Percentiles rank a stretch among this genome's conserved stretches.
These are phyloP conservation scores for Spatula versicolor DNA, from an alignment of 2,797 vertebrate genomes.

Conservation along the genomic window DNA sequence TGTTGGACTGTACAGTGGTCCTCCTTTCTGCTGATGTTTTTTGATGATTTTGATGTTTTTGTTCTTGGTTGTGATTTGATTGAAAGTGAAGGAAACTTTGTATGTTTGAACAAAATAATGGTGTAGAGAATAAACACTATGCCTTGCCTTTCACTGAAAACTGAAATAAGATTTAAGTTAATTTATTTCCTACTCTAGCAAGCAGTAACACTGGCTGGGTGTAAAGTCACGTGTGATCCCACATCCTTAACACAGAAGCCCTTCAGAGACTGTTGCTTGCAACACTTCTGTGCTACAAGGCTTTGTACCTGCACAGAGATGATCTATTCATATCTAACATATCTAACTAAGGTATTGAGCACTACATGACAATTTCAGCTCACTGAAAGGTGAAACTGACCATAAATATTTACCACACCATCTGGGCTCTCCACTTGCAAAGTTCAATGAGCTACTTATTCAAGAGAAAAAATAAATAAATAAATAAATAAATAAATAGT, in stretches of 20 bases:
- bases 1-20: not conserved
- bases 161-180: not conserved
- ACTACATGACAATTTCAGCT: not conserved
- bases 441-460: not conserved
- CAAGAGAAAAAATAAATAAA: not conserved
- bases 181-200: not conserved
- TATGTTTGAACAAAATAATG: fast-evolving
- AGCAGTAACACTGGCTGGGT: not conserved
- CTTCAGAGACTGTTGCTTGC: not conserved
- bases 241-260: not conserved
- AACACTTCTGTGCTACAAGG: not conserved
- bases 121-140: not conserved
- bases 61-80: not conserved
- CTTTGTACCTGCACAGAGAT: not conserved
- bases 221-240: not conserved
- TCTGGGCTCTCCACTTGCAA: not conserved
- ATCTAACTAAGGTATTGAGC: not conserved
- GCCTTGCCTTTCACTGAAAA: not conserved
- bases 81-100: not conserved
- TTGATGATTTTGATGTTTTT: not conserved
- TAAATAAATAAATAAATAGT: too few species aligned
- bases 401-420: not conserved
- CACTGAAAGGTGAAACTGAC: not conserved
- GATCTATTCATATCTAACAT: not conserved
- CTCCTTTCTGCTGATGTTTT: not conserved